These are phyloP conservation scores for Cervus canadensis DNA, from an alignment of 2,113 vertebrate genomes.

Conservation along the genomic window DNA sequence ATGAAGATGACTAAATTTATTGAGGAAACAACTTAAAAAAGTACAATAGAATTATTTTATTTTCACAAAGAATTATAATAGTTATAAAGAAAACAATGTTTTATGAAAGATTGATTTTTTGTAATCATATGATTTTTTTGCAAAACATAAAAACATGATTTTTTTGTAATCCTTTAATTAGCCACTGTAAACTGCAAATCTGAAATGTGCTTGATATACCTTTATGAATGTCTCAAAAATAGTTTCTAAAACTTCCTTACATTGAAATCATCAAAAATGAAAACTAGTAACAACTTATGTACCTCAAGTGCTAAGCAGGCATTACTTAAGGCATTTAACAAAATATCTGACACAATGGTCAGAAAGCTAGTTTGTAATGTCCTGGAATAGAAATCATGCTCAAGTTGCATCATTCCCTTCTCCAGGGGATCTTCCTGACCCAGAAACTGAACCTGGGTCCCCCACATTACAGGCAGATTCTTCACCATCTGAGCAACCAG, in stretches of 20 bases:
- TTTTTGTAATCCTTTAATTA: not conserved
- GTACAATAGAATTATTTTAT: not conserved
- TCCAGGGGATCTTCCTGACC: not conserved
- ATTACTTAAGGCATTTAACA: not conserved
- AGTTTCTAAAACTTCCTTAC: not conserved
- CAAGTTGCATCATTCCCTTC: not conserved
- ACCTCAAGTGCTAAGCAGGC: not conserved
- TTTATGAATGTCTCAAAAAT: not conserved
- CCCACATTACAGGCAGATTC: not conserved
- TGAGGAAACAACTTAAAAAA: not conserved
- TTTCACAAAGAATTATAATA: not conserved
- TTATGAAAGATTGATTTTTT: not conserved
- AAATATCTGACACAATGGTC: not conserved
- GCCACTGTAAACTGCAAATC: not conserved
- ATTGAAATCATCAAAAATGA: not conserved
- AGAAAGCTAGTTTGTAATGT: not conserved
- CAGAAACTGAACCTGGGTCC: not conserved
- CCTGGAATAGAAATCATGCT: not conserved
- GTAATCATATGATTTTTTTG: not conserved
- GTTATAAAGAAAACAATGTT: not conserved
- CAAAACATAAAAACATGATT: not conserved
- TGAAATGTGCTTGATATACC: not conserved
- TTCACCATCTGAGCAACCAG: not conserved
- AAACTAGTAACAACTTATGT: not conserved
- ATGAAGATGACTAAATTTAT: not conserved